Evolutionary conservation across 2,888 invertebrate genomes (phyloP).

Genomic region (Megaustenia siamemsis): DNA sequence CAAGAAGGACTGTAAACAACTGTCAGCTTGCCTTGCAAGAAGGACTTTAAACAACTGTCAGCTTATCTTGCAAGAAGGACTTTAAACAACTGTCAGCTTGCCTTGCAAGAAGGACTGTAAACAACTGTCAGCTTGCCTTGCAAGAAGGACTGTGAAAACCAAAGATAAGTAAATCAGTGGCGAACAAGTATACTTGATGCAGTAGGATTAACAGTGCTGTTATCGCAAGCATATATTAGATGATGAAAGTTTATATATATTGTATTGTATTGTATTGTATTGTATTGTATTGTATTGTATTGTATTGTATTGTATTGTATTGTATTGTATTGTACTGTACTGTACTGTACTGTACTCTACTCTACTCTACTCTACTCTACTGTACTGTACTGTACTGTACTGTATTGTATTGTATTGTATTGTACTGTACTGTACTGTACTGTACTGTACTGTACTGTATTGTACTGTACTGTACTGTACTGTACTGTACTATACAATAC

Average conservation of each 20-base stretch:
- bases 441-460: neutral
- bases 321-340: constrained; percentile 4
- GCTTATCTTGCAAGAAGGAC: too few relatives aligned
- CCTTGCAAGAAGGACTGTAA: too few relatives aligned
- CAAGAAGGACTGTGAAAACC: too few relatives aligned
- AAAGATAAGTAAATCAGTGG: too few relatives aligned
- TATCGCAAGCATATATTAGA: too few relatives aligned
- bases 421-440: neutral
- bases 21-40: too few relatives aligned
- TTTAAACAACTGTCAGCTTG: too few relatives aligned
- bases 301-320: neutral
- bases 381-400: neutral
- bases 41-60: too few relatives aligned
- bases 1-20: too few relatives aligned
- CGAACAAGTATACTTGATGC: too few relatives aligned
- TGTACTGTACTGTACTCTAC: neutral
- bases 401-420: constrained; percentile 14
- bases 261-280: constrained; percentile 14
- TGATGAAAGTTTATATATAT: neutral
- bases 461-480: neutral
- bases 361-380: neutral
- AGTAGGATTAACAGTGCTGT: too few relatives aligned
- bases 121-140: too few relatives aligned
- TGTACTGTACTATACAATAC: constrained; percentile 1
- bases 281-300: constrained; percentile 14